These are phyloP conservation scores for Fregata magnificens DNA, from an alignment of 2,113 vertebrate species.

Conservation along the genomic window DNA sequence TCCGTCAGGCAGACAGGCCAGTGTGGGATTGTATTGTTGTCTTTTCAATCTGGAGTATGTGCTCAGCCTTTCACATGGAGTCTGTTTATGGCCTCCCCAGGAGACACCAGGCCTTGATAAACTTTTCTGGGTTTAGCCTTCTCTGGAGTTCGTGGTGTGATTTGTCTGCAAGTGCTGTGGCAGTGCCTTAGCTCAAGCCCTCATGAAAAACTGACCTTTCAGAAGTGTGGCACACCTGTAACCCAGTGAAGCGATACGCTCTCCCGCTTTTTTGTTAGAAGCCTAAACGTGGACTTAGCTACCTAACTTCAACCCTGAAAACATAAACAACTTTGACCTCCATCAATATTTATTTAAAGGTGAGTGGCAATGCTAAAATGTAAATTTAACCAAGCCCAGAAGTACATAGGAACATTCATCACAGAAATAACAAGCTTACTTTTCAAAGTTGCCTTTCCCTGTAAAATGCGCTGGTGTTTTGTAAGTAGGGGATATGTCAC, in stretches of 20 bases:
- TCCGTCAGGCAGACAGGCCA: fast-evolving
- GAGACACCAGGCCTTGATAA: not conserved
- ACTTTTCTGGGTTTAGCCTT: not conserved
- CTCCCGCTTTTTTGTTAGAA: not conserved
- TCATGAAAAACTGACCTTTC: fast-evolving
- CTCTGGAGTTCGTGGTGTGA: not conserved
- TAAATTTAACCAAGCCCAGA: not conserved
- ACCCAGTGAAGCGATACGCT: fast-evolving
- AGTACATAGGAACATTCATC: not conserved
- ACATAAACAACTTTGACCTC: not conserved
- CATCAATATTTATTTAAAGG: not conserved
- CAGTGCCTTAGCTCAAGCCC: not conserved
- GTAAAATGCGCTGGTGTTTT: not conserved
- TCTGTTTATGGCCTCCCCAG: not conserved
- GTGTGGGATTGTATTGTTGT: not conserved
- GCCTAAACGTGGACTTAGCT: not conserved
- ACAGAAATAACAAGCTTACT: not conserved
- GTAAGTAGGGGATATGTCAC: not conserved
- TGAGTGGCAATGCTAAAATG: not conserved
- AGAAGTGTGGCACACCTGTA: not conserved
- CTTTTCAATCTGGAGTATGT: not conserved
- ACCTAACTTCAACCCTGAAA: not conserved
- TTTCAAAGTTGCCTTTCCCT: not conserved
- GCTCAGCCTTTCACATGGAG: not conserved
- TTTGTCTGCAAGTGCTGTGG: not conserved